Percentiles rank a stretch among this genome's conserved stretches.
These are phyloP conservation scores for Emydoidea blandingii DNA, from an alignment of 2,797 vertebrate genomes.

Conservation along the genomic window DNA sequence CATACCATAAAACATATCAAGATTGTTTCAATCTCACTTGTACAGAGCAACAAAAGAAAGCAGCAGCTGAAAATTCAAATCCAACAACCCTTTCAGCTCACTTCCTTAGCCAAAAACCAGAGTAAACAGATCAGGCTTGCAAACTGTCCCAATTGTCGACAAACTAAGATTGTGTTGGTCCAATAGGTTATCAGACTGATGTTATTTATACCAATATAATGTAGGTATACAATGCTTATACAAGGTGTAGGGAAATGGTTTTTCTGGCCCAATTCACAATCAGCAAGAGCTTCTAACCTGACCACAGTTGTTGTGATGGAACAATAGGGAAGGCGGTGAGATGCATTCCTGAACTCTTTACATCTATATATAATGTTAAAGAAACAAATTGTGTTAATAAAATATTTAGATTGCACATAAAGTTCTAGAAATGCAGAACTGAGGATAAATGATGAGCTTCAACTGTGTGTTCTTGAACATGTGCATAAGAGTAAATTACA, in stretches of 20 bases:
- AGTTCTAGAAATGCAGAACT: neutral
- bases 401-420: neutral
- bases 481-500: neutral
- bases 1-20: no score
- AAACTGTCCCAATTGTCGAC: neutral
- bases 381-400: no score
- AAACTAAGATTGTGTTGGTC: conserved; percentile 2
- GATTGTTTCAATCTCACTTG: no score
- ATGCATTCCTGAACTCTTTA: neutral
- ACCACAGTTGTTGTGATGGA: neutral
- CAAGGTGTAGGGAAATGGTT: neutral
- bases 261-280: neutral
- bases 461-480: neutral
- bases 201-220: conserved; percentile 9
- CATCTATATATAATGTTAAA: neutral
- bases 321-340: neutral
- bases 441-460: neutral
- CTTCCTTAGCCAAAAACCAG: neutral
- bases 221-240: neutral
- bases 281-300: neutral
- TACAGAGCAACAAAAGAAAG: neutral
- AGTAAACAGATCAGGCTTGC: neutral
- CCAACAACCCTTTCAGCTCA: neutral
- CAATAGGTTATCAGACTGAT: conserved; percentile 27
- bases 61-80: neutral